Conservation (phyloP, 2,113 vertebrate species). For the Dipodomys stephensi region DNA sequence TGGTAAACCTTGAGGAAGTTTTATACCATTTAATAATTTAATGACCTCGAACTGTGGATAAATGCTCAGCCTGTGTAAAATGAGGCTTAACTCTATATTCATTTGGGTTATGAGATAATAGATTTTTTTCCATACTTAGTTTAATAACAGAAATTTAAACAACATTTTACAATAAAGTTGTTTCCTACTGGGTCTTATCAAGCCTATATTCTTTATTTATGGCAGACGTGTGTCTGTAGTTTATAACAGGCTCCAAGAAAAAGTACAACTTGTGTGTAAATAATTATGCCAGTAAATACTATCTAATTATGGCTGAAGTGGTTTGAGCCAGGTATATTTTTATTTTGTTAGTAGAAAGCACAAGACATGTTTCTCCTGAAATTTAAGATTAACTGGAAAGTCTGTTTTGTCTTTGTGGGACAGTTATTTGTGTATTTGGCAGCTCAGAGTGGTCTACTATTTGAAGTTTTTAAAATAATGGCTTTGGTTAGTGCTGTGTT, state of each 20-base stretch:
- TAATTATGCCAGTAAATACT: slow-evolving; percentile 33
- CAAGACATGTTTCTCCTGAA: slow-evolving; percentile 54
- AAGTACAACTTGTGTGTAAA: neutral
- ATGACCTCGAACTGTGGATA: neutral
- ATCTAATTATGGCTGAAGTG: slow-evolving; percentile 26
- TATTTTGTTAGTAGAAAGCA: slow-evolving; percentile 45
- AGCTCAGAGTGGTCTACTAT: slow-evolving; percentile 45
- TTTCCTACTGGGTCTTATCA: neutral
- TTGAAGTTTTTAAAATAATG: slow-evolving; percentile 48
- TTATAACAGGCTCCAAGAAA: slow-evolving; percentile 59
- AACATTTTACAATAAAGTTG: slow-evolving; percentile 39
- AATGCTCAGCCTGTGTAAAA: neutral
- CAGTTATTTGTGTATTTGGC: slow-evolving; percentile 62
- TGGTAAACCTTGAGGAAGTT: neutral
- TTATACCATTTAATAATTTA: neutral
- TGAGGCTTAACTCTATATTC: neutral
- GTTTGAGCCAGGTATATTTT: slow-evolving; percentile 41
- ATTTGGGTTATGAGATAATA: neutral
- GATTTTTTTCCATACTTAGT: neutral
- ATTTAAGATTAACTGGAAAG: slow-evolving; percentile 62
- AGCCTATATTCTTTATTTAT: slow-evolving; percentile 18
- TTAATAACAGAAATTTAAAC: slow-evolving; percentile 8
- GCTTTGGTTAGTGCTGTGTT: neutral
- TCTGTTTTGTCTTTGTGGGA: slow-evolving; percentile 51
- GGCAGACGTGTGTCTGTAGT: slow-evolving; percentile 40